A percentile compares a stretch with the other conserved stretches of the same genome.
These are phyloP conservation scores for Dicyrtomina minuta DNA, from an alignment of 2,888 invertebrate genomes.

Conservation along the genomic window DNA sequence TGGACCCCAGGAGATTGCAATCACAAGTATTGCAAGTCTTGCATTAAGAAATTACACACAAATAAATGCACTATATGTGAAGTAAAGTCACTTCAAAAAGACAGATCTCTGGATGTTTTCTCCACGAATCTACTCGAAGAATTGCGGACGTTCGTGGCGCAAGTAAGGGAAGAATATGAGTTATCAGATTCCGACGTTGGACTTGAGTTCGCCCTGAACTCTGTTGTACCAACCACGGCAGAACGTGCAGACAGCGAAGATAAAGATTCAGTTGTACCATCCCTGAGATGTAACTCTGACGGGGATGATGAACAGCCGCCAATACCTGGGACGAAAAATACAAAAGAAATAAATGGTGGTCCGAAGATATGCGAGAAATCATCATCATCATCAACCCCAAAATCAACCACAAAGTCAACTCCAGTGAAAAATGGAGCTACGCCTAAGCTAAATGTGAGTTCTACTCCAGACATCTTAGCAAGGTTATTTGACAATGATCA, in stretches of 20 bases:
- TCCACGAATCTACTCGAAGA: conserved; percentile 6
- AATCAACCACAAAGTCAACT: too few species aligned
- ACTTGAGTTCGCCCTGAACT: background rate
- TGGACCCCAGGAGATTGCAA: conserved; percentile 16
- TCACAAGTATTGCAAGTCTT: conserved; percentile 26
- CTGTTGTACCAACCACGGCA: background rate
- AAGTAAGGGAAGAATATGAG: background rate
- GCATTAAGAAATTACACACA: background rate
- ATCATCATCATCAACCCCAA: too few species aligned
- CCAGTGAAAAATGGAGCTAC: too few species aligned
- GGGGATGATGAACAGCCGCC: too few species aligned
- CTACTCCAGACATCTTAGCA: background rate
- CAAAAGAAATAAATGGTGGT: too few species aligned
- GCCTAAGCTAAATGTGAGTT: too few species aligned
- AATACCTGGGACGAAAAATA: too few species aligned
- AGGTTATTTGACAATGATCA: background rate
- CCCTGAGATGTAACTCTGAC: too few species aligned
- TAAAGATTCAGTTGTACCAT: too few species aligned
- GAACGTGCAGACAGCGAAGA: background rate
- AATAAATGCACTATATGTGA: conserved; percentile 21
- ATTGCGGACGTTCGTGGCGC: background rate
- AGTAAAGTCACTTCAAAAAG: background rate
- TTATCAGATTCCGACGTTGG: background rate
- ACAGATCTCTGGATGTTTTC: conserved; percentile 8
- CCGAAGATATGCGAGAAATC: too few species aligned